These are phyloP conservation scores for Luscinia luscinia DNA, from an alignment of 2,797 vertebrate species.

Conservation along the genomic window DNA sequence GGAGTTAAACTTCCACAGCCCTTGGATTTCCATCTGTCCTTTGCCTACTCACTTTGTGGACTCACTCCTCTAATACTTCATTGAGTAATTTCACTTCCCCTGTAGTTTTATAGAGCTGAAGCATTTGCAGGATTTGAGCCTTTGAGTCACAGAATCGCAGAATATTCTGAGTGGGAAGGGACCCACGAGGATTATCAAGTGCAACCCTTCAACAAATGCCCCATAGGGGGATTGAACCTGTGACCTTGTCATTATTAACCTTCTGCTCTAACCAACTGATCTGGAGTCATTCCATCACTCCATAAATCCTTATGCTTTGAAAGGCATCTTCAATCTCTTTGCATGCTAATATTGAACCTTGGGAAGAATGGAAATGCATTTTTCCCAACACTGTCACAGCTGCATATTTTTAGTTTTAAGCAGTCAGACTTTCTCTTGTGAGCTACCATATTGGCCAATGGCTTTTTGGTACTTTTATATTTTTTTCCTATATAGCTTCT, in stretches of 20 bases:
- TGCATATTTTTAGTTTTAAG: constrained; percentile 29
- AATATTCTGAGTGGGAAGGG: background rate
- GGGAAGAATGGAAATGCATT: constrained; percentile 10
- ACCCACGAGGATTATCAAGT: background rate
- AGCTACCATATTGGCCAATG: background rate
- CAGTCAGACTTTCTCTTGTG: background rate
- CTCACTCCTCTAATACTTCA: background rate
- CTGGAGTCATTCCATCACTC: background rate
- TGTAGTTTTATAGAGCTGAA: background rate
- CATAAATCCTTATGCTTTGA: background rate
- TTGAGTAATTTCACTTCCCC: background rate
- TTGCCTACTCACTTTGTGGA: background rate
- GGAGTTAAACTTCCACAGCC: background rate
- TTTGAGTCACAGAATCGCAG: background rate
- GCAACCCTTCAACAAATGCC: background rate
- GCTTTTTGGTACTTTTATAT: background rate
- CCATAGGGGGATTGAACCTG: background rate
- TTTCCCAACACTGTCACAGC: background rate
- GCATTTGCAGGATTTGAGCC: background rate
- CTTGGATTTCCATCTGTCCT: background rate
- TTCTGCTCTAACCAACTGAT: background rate
- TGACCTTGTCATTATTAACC: background rate
- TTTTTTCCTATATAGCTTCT: constrained; percentile 1
- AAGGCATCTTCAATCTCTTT: background rate
- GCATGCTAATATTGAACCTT: constrained; percentile 19